Conservation (phyloP, 1,140 invertebrate genomes). For the Microvelia longipes region DNA sequence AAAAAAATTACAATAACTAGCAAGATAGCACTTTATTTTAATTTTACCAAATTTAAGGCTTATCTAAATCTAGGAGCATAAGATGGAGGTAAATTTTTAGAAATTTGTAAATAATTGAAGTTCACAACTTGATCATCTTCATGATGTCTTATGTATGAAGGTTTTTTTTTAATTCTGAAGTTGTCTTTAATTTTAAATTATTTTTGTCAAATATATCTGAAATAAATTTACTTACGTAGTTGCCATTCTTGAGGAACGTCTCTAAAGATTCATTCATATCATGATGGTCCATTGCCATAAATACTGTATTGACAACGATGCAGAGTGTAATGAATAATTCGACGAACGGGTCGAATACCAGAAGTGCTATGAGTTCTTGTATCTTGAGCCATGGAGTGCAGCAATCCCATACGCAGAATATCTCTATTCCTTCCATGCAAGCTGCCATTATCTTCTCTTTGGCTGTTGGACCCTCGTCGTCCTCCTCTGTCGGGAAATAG, state of each 20-base stretch:
- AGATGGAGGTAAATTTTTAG: neutral
- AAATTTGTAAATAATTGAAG: neutral
- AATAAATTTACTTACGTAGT: constrained; percentile 89
- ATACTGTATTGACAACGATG: constrained; percentile 93
- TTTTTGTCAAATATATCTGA: too few species aligned
- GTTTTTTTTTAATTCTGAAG: too few species aligned
- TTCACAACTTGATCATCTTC: too few species aligned
- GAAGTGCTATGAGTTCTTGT: constrained; percentile 72
- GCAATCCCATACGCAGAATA: constrained; percentile 95
- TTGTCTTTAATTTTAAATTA: too few species aligned
- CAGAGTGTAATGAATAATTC: constrained; percentile 96
- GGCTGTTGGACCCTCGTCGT: constrained; percentile 73
- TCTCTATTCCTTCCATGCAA: constrained; percentile 65
- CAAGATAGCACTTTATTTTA: too few species aligned
- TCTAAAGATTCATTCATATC: constrained; percentile 80
- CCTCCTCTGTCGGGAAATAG: constrained; percentile 84
- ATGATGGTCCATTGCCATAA: constrained; percentile 95
- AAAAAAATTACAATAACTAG: too few species aligned
- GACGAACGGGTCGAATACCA: constrained; percentile 95
- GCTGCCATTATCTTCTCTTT: constrained; percentile 66
- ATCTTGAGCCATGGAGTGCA: constrained; percentile 79
- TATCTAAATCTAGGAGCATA: too few species aligned
- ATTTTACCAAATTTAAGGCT: too few species aligned
- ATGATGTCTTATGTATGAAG: too few species aligned
- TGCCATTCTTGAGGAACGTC: constrained; percentile 70